These are phyloP conservation scores for Dasyornis broadbenti DNA, from an alignment of 2,113 vertebrate species.

Conservation along the genomic window DNA sequence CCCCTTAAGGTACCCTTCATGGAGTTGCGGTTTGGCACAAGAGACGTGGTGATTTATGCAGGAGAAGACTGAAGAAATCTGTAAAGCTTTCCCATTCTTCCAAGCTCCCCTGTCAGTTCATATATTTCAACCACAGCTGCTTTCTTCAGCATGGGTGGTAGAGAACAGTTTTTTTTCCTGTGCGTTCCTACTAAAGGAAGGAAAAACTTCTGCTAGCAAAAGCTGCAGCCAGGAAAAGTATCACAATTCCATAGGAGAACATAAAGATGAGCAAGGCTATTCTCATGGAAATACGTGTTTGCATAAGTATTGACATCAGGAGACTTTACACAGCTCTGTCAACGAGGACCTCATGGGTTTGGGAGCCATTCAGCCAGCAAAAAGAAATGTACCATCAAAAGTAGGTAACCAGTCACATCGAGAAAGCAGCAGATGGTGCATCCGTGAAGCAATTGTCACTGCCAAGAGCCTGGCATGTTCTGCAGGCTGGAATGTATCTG, in stretches of 20 bases:
- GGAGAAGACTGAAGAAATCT: neutral
- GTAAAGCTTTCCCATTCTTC: neutral
- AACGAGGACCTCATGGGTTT: constrained; percentile 3
- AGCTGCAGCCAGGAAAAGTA: neutral
- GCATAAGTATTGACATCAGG: neutral
- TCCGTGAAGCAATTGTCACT: neutral
- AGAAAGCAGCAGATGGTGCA: constrained; percentile 47
- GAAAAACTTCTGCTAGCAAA: neutral
- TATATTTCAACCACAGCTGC: neutral
- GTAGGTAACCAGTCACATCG: neutral
- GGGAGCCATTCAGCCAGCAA: constrained; percentile 10
- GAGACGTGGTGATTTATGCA: neutral
- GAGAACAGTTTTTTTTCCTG: neutral
- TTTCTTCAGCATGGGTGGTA: neutral
- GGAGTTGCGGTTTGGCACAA: neutral
- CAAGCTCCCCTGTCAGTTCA: neutral
- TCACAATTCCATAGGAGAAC: neutral
- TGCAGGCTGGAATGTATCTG: constrained; percentile 17
- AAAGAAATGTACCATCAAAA: constrained; percentile 43
- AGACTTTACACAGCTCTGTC: neutral
- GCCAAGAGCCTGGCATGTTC: neutral
- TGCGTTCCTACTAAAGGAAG: neutral
- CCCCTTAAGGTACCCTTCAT: neutral
- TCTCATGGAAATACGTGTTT: neutral
- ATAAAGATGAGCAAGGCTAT: neutral